Evolutionary conservation across 1,140 invertebrate species (phyloP).

Genomic region (Philotrypesis tridentata): DNA sequence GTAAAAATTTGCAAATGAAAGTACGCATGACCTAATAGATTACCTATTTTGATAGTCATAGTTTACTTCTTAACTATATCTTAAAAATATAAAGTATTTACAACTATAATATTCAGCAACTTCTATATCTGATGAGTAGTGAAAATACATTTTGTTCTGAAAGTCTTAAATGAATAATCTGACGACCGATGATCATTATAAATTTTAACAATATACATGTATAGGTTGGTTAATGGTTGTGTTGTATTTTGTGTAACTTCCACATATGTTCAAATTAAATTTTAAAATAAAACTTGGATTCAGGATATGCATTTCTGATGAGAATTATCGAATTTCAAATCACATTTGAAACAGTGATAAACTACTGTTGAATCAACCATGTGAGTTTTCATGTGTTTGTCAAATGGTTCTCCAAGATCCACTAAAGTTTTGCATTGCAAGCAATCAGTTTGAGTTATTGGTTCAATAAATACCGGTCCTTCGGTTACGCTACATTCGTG

Average conservation of each 20-base stretch:
- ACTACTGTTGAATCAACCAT: slow-evolving; percentile 33
- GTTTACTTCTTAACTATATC: slow-evolving; percentile 1
- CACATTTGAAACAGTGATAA: slow-evolving; percentile 60
- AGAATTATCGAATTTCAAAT: slow-evolving; percentile 52
- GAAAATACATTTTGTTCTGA: slow-evolving; percentile 43
- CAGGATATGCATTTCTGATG: slow-evolving; percentile 5
- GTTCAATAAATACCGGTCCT: slow-evolving; percentile 49
- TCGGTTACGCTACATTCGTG: slow-evolving; percentile 56
- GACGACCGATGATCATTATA: background rate
- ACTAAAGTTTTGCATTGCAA: slow-evolving; percentile 48
- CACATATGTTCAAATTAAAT: background rate
- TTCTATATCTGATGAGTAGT: slow-evolving; percentile 4
- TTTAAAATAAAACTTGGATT: background rate
- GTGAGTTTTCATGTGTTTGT: slow-evolving; percentile 59
- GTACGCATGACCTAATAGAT: background rate
- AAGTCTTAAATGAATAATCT: background rate
- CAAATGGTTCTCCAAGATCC: slow-evolving; percentile 53
- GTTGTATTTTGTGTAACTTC: background rate
- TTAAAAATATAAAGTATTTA: slow-evolving; percentile 47
- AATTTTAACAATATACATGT: slow-evolving; percentile 13
- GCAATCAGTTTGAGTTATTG: slow-evolving; percentile 54
- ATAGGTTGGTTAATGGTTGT: background rate
- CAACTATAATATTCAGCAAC: slow-evolving; percentile 15
- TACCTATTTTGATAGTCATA: background rate
- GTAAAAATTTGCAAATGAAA: slow-evolving; percentile 30